A percentile compares a stretch with the other conserved stretches of the same genome.
Evolutionary conservation across 2,797 vertebrate genomes (phyloP).

Genomic region (Ctenochaetus hawaiiensis): DNA sequence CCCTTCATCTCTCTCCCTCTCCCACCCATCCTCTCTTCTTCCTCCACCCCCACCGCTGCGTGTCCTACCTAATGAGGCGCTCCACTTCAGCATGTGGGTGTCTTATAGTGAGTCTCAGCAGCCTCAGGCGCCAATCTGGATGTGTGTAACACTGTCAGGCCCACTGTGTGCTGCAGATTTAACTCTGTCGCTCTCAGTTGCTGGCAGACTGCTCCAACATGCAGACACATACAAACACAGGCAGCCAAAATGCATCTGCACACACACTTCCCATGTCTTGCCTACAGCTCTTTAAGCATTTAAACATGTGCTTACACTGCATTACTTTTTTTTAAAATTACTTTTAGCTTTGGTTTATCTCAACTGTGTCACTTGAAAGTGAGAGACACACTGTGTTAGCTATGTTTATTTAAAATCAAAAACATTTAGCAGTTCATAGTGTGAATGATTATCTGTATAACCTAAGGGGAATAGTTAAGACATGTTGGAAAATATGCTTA

Average conservation of each 20-base stretch:
- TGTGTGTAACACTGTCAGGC: constrained; percentile 46
- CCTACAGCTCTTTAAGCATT: background rate
- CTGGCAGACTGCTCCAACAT: constrained; percentile 11
- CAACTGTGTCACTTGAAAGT: background rate
- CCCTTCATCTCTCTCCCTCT: constrained; percentile 57
- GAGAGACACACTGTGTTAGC: background rate
- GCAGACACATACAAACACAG: constrained; percentile 18
- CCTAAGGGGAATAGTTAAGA: background rate
- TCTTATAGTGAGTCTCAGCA: constrained; percentile 45
- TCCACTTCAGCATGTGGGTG: constrained; percentile 71
- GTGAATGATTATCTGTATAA: background rate
- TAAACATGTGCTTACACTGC: background rate
- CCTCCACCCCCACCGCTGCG: constrained; percentile 39
- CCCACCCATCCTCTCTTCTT: constrained; percentile 39
- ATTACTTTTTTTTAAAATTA: background rate
- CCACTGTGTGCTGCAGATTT: constrained; percentile 28
- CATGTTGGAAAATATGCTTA: background rate
- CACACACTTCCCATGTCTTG: background rate
- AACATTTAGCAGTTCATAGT: background rate
- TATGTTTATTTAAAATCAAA: background rate
- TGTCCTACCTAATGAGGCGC: constrained; percentile 69
- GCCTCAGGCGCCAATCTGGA: constrained; percentile 57
- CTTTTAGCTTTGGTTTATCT: background rate
- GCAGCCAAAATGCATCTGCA: constrained; percentile 7
- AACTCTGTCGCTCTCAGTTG: background rate